Evolutionary conservation across 2,113 vertebrate species (phyloP).

Genomic region (Calcarius ornatus): DNA sequence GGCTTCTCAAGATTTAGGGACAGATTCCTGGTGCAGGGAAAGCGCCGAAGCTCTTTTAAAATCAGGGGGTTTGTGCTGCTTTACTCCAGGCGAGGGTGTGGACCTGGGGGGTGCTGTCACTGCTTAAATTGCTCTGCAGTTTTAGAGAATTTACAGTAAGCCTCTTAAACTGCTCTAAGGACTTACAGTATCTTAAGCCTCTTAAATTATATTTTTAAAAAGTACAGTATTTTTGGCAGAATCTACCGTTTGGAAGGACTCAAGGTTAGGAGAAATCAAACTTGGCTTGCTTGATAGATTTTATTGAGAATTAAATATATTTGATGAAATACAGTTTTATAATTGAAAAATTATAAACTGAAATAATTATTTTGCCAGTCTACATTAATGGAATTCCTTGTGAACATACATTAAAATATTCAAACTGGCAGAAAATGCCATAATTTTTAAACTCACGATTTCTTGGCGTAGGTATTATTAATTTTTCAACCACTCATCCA

Average conservation of each 20-base stretch:
- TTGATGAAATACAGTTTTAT: neutral
- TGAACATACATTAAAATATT: neutral
- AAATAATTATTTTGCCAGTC: neutral
- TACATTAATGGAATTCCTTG: neutral
- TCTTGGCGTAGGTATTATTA: constrained; percentile 6
- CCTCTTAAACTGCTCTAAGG: constrained; percentile 55
- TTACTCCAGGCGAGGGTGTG: neutral
- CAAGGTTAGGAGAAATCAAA: neutral
- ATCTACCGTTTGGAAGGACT: constrained; percentile 38
- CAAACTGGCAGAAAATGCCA: neutral
- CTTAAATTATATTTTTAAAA: constrained; percentile 52
- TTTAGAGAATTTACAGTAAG: constrained; percentile 56
- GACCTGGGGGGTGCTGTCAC: neutral
- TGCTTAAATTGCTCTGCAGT: constrained; percentile 55
- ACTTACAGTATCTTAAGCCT: constrained; percentile 56
- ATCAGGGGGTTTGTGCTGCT: neutral
- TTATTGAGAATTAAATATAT: constrained; percentile 9
- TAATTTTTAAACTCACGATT: constrained; percentile 1
- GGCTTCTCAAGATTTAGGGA: neutral
- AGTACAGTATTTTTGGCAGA: constrained; percentile 35
- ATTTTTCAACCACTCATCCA: constrained; percentile 9
- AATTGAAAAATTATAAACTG: constrained; percentile 13
- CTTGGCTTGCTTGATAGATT: neutral
- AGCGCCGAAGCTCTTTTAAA: neutral
- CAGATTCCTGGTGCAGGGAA: neutral